These are phyloP conservation scores for Cheiracanthium punctorium DNA, from an alignment of 2,888 invertebrate genomes.

Conservation along the genomic window DNA sequence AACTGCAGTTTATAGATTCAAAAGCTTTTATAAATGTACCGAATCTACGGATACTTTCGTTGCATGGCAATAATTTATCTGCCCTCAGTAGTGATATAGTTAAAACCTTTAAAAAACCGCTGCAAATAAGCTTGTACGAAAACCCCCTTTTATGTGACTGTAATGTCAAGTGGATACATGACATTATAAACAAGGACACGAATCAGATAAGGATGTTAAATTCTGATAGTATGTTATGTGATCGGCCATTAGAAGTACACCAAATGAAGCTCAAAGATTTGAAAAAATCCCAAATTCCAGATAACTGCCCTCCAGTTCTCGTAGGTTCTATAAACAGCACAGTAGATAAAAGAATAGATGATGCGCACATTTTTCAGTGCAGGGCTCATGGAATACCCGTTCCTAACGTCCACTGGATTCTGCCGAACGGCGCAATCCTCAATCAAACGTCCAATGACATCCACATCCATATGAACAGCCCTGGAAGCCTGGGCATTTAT, in stretches of 20 bases:
- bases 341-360: constrained; percentile 69
- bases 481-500: constrained; percentile 73
- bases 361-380: constrained; percentile 74
- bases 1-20: constrained; percentile 76
- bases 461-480: constrained; percentile 73
- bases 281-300: constrained; percentile 72
- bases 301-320: constrained; percentile 72
- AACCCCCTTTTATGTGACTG: constrained; percentile 78
- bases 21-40: constrained; percentile 76
- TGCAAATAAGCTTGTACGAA: constrained; percentile 74
- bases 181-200: constrained; percentile 55
- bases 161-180: constrained; percentile 75
- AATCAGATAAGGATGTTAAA: constrained; percentile 72
- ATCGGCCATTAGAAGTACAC: constrained; percentile 73
- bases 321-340: constrained; percentile 60
- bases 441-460: constrained; percentile 74
- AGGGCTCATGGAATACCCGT: constrained; percentile 77
- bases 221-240: constrained; percentile 75
- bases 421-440: constrained; percentile 75
- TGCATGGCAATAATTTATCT: constrained; percentile 76
- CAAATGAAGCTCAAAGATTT: constrained; percentile 73
- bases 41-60: constrained; percentile 74
- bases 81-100: constrained; percentile 75
- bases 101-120: constrained; percentile 73
- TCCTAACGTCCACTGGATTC: constrained; percentile 76